Conservation (phyloP, 2,797 vertebrate species). For the Clarias pachynema region DNA sequence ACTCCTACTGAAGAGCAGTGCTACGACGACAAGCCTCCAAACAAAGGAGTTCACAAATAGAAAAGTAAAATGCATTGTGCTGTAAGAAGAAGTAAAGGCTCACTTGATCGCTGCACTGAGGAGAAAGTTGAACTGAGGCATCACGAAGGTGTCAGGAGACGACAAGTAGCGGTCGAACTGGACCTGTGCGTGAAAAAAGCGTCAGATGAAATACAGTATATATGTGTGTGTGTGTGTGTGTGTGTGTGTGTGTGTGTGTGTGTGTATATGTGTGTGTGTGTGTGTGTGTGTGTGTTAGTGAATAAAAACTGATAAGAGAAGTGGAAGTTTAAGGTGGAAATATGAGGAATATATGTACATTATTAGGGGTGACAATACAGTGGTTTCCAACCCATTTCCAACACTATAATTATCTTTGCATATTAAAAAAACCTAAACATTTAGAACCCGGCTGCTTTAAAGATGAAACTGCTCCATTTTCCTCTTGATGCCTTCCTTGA, state of each 20-base stretch:
- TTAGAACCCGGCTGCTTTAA: too few relatives aligned
- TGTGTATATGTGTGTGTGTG: neutral
- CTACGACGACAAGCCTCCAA: neutral
- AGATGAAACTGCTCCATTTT: too few relatives aligned
- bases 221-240: neutral
- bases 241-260: neutral
- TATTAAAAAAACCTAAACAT: too few relatives aligned
- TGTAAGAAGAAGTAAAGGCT: conserved; percentile 59
- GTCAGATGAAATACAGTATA: neutral
- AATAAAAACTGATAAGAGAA: neutral
- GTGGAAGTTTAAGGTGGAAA: neutral
- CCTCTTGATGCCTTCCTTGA: too few relatives aligned
- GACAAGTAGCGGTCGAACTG: conserved; percentile 96
- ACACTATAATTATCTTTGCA: too few relatives aligned
- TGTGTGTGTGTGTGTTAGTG: neutral
- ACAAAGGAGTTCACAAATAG: neutral
- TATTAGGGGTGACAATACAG: neutral
- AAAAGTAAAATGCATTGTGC: neutral
- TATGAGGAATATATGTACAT: neutral
- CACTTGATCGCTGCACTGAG: conserved; percentile 95
- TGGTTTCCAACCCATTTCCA: neutral
- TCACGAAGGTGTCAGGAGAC: conserved; percentile 88
- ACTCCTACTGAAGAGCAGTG: neutral
- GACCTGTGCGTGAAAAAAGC: conserved; percentile 71
- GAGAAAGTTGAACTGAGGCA: conserved; percentile 95